These are phyloP conservation scores for Drosophila mercatorum DNA, from an alignment of 2,888 invertebrate species.

Conservation along the genomic window DNA sequence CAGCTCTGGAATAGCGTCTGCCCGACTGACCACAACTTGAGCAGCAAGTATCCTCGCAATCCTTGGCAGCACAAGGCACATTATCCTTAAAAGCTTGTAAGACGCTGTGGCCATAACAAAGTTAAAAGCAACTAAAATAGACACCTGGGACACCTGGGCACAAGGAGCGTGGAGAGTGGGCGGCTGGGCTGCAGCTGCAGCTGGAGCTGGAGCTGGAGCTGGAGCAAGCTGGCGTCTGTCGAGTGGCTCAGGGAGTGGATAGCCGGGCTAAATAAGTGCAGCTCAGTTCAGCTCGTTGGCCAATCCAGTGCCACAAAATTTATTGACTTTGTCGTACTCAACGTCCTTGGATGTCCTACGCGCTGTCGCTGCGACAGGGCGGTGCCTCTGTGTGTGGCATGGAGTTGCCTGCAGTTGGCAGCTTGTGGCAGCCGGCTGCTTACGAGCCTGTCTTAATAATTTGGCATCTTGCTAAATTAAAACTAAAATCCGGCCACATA, in stretches of 20 bases:
- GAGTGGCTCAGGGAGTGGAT: slow-evolving; percentile 51
- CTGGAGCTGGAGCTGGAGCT: slow-evolving; percentile 26
- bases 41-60: slow-evolving; percentile 16
- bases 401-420: slow-evolving; percentile 8
- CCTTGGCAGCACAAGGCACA: slow-evolving; percentile 31
- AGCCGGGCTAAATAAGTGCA: slow-evolving; percentile 69
- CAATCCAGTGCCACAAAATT: slow-evolving; percentile 75
- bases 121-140: slow-evolving; percentile 79
- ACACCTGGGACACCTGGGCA: slow-evolving; percentile 70
- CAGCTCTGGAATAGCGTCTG: neutral
- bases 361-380: slow-evolving; percentile 41
- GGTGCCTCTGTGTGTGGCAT: slow-evolving; percentile 7
- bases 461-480: slow-evolving; percentile 72
- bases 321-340: slow-evolving; percentile 74
- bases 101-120: slow-evolving; percentile 65
- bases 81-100: slow-evolving; percentile 72
- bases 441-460: slow-evolving; percentile 63
- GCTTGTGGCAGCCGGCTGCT: slow-evolving; percentile 23
- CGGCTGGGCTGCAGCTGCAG: slow-evolving; percentile 25
- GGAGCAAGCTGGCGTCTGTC: slow-evolving; percentile 30
- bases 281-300: slow-evolving; percentile 60
- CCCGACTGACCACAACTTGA: slow-evolving; percentile 27
- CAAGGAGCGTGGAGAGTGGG: neutral
- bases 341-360: slow-evolving; percentile 39
- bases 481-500: slow-evolving; percentile 71